Conservation (phyloP, 2,888 invertebrate species). For the Spodoptera littoralis region DNA sequence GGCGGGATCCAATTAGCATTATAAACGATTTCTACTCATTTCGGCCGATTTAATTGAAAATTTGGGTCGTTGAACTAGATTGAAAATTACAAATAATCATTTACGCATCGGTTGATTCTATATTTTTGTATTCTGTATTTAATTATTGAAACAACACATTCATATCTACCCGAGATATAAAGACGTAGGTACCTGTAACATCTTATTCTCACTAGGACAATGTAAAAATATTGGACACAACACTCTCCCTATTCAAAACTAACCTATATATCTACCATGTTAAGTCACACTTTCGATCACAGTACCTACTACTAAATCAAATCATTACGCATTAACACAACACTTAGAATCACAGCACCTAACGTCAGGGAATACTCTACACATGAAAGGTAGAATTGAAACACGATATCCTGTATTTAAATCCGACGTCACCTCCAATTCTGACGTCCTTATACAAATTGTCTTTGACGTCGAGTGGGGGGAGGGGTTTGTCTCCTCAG, state of each 20-base stretch:
- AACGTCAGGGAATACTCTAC: neutral
- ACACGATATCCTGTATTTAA: conserved; percentile 35
- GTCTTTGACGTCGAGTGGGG: conserved; percentile 51
- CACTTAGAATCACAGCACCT: no score
- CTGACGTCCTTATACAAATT: conserved; percentile 27
- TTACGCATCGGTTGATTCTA: no score
- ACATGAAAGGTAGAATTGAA: conserved; percentile 3
- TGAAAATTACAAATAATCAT: neutral
- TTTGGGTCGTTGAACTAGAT: conserved; percentile 6
- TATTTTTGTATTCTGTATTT: no score
- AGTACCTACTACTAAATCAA: no score
- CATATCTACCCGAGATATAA: no score
- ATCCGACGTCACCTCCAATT: conserved; percentile 24
- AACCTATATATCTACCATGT: neutral
- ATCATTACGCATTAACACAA: no score
- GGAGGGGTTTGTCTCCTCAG: conserved; percentile 10
- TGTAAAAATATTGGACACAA: neutral
- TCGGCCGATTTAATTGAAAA: conserved; percentile 43
- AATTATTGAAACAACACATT: no score
- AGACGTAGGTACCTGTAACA: no score
- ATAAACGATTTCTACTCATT: conserved; percentile 48
- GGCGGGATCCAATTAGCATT: conserved; percentile 51
- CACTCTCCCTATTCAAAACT: neutral
- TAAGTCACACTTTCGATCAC: no score
- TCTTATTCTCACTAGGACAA: no score